Percentiles rank a stretch among this genome's conserved stretches.
Conservation (phyloP, 1,140 invertebrate species). For the Calephelis nemesis region DNA sequence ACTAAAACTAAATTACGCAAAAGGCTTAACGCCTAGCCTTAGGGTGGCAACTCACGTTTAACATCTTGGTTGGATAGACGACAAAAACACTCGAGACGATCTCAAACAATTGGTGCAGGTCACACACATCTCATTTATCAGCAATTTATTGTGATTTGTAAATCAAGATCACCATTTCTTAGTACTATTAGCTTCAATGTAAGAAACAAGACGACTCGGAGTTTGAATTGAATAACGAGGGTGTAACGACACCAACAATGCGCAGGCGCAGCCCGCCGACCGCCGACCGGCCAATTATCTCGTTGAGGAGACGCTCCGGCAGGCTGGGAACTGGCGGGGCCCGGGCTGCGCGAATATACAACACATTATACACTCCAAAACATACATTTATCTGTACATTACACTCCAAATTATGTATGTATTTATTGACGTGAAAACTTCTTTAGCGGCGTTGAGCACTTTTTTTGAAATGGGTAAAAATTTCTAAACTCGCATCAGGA, state of each 20-base stretch:
- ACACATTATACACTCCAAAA: too few relatives aligned
- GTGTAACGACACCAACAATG: slow-evolving; percentile 71
- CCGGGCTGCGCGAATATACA: slow-evolving; percentile 50
- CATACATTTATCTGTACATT: too few relatives aligned
- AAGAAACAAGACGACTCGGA: slow-evolving; percentile 52
- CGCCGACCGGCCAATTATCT: slow-evolving; percentile 54
- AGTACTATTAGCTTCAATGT: slow-evolving; percentile 56
- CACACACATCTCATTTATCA: not conserved
- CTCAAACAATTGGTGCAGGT: not conserved
- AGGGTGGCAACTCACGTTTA: too few relatives aligned
- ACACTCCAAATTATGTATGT: too few relatives aligned
- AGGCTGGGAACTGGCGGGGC: slow-evolving; percentile 54
- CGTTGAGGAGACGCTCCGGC: slow-evolving; percentile 45
- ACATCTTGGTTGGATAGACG: too few relatives aligned
- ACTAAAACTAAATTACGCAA: too few relatives aligned
- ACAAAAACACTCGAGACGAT: too few relatives aligned
- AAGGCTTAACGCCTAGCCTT: too few relatives aligned
- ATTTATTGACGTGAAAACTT: too few relatives aligned
- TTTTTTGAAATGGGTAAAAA: too few relatives aligned
- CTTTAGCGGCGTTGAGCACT: too few relatives aligned
- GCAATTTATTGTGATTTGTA: not conserved
- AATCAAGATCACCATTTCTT: slow-evolving; percentile 28
- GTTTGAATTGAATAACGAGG: slow-evolving; percentile 73
- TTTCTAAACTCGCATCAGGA: too few relatives aligned
- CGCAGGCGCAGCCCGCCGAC: slow-evolving; percentile 38